Evolutionary conservation across 2,113 vertebrate species (phyloP).

Genomic region (Notechis scutatus): DNA sequence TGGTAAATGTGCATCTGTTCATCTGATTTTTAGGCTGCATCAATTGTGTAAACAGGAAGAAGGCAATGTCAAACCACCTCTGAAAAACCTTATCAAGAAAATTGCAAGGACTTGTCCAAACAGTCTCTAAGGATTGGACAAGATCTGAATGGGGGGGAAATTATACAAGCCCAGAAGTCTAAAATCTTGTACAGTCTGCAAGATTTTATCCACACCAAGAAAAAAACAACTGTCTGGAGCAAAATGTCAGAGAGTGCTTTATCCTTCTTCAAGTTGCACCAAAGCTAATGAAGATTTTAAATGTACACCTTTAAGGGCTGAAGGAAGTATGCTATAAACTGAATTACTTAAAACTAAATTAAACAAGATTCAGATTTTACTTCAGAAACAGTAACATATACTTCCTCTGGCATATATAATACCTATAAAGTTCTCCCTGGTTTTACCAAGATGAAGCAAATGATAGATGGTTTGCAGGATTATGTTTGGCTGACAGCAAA

Average conservation of each 20-base stretch:
- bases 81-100: too few species aligned
- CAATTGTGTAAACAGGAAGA: neutral
- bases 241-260: neutral
- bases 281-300: neutral
- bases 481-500: slow-evolving; percentile 48
- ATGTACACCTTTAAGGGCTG: neutral
- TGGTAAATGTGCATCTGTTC: neutral
- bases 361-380: neutral
- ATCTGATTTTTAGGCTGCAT: neutral
- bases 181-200: neutral
- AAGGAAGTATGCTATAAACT: neutral
- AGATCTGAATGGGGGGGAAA: too few species aligned
- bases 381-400: neutral
- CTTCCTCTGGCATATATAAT: neutral
- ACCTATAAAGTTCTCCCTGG: neutral
- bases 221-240: neutral
- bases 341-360: neutral
- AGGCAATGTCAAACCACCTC: too few species aligned
- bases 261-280: neutral
- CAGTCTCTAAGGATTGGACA: too few species aligned
- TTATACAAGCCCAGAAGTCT: neutral
- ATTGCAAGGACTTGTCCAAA: too few species aligned
- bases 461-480: slow-evolving; percentile 35
- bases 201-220: neutral
- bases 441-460: slow-evolving; percentile 45